These are phyloP conservation scores for Silurus asotus DNA, from an alignment of 2,113 vertebrate species.

Conservation along the genomic window DNA sequence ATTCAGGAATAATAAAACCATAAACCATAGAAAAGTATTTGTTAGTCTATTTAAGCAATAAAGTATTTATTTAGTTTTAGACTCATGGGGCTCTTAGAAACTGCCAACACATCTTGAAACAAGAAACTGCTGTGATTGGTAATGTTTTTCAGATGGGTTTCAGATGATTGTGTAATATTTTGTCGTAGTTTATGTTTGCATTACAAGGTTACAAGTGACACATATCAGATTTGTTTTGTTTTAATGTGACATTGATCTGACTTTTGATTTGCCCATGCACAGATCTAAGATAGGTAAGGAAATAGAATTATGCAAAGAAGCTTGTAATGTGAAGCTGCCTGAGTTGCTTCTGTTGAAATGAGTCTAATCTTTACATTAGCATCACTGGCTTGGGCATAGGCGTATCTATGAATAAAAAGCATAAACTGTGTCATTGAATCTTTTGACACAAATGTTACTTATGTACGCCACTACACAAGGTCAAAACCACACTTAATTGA, in stretches of 20 bases:
- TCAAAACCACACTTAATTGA: neutral
- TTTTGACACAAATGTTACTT: neutral
- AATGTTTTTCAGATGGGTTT: neutral
- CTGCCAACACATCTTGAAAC: constrained; percentile 1
- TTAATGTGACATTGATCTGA: neutral
- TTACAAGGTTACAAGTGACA: constrained; percentile 9
- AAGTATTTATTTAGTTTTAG: too few species aligned
- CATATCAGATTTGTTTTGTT: neutral
- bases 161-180: constrained; percentile 31
- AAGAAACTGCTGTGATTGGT: neutral
- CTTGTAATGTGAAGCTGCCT: neutral
- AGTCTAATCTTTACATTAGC: neutral
- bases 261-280: neutral
- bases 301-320: neutral
- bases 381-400: neutral
- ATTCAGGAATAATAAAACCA: neutral
- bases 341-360: neutral
- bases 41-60: too few species aligned
- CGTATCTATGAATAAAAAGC: neutral
- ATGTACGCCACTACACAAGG: neutral
- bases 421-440: neutral
- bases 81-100: neutral
- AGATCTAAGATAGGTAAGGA: neutral
- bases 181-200: neutral
- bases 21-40: neutral